Evolutionary conservation across 2,797 vertebrate species (phyloP).

Genomic region (Pseudochaenichthys georgianus): DNA sequence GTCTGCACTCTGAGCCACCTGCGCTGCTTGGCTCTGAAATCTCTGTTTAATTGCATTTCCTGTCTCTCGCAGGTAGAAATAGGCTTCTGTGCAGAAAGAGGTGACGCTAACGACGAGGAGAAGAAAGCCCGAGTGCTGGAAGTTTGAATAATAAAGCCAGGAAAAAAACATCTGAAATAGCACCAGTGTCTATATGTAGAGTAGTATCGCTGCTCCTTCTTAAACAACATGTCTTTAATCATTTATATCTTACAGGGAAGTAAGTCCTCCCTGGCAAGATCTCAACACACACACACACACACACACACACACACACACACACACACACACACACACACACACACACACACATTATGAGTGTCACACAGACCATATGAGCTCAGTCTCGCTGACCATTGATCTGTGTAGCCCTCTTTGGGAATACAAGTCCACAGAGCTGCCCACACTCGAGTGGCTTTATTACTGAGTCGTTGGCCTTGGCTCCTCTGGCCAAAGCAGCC

Average conservation of each 20-base stretch:
- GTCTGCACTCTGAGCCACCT: slow-evolving; percentile 50
- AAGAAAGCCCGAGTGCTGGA: slow-evolving; percentile 30
- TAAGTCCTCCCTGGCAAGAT: slow-evolving; percentile 18
- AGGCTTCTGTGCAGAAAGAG: slow-evolving; percentile 20
- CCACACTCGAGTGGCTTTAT: slow-evolving; percentile 61
- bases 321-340: background rate
- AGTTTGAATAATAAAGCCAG: slow-evolving; percentile 54
- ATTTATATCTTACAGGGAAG: slow-evolving; percentile 23
- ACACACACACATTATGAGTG: slow-evolving; percentile 8
- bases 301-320: background rate
- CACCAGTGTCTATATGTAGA: slow-evolving; percentile 22
- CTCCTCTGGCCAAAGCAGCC: slow-evolving; percentile 56
- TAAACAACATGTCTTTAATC: slow-evolving; percentile 11
- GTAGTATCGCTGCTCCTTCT: slow-evolving; percentile 13
- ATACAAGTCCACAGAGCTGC: slow-evolving; percentile 46
- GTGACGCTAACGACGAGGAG: slow-evolving; percentile 33
- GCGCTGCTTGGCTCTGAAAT: slow-evolving; percentile 43
- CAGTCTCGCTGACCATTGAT: slow-evolving; percentile 33
- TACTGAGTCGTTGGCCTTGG: slow-evolving; percentile 37
- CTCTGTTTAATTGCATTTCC: slow-evolving; percentile 63
- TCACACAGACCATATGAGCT: slow-evolving; percentile 15
- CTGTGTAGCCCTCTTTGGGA: slow-evolving; percentile 37
- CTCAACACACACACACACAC: no score
- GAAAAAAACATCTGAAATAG: slow-evolving; percentile 18
- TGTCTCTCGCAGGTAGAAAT: slow-evolving; percentile 49